Evolutionary conservation across 2,113 vertebrate genomes (phyloP), one percentile per base, ranked within the genome.

Genomic region (Pseudorasbora parva): DNA sequence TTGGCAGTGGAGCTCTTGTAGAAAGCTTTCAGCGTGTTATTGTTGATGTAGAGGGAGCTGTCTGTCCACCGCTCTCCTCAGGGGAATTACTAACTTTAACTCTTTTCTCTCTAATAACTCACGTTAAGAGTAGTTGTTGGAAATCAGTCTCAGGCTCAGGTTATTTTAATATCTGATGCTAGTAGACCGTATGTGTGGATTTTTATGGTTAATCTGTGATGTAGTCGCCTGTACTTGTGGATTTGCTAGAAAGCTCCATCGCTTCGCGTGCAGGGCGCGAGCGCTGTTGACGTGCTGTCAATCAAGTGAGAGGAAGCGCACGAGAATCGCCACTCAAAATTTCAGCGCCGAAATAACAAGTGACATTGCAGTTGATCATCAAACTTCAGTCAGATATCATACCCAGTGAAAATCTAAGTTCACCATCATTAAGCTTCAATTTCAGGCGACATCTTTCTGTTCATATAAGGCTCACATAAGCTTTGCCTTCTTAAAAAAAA

Each of bases 21-120:
- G 72, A 30, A 78, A 77, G 73, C 47, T 49, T 81, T 25, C 62
- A 86, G 66, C 77, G 41, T 83, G 84, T 86, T 88, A 83, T 71
- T 83, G 82, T 78, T 64, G 69, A 82, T 80, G 73, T 73, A 81
- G 76, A 71, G 76, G 81, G 72, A 74, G 69, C 69, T 74, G 81
- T 81, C 41, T 80, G 76, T 71, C 41, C 74, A 60, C 54, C 57
- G 66, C 49, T 74, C 71, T 85, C 66, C 74, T 82, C 75, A 15
- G 69, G 75, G 76, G 77, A 79, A 74, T 74, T 33, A 66, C 57
- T 49, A 85, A 85, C 81, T 85, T 83, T 78, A 68, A 54, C 66
- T 37, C 54, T 69, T 54, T 60, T 72, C 66, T 78, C 47, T 27
- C 21, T 41, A 10, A 45, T 11, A 74, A 82, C 56, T 76, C 74